Base-by-base conservation (phyloP, 2,888 invertebrate genomes). In the Lasioglossum morio region DNA sequence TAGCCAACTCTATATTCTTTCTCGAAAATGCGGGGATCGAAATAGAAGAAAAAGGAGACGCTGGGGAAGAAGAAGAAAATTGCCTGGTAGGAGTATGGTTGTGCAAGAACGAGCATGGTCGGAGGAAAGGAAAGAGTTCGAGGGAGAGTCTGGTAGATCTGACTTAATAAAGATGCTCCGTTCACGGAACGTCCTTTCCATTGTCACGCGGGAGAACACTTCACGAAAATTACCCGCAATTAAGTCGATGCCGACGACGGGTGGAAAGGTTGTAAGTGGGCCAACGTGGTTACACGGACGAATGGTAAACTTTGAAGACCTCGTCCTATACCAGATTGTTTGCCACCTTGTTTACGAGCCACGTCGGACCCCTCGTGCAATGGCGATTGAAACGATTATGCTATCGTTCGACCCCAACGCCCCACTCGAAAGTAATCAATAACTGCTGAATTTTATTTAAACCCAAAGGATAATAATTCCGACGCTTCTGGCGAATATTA, bases 151-250 rank as follows among this genome's bases (percentile, higher is more conserved):
- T 34, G 34, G 34, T 34, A 70, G 72, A 76, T 88, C 84, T 69
- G 81, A 69, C 77, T 83, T 90, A 90, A 90, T 89, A 90, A 86
- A 87, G 88, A 81, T 78, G 57, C 81, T 76, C 27, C 73, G 69
- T 43, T 73, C 79, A 43, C 75, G 83, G 53, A 70, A 63, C 86
- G 87, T 79, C 77, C 79, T 78, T 19, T 74, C 81, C 73, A 87
- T 90, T 87, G 88, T 84, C 79, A 66, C 81, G 57, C 48, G 78
- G 74, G 76, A 70, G 83, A 83, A 84, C 79, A 72, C 74, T 88
- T 84, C 27, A 75, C 43, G 90, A 88, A 85, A 91, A 91, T 91
- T 91, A 86, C 85, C 87, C 81, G 84, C 89, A 86, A 91, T 91
- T 91, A 91, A 89, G 89, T 34, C 84, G 84, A 77, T 81, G 79